Evolutionary conservation across 2,888 invertebrate species (phyloP).

Genomic region (Netelia inedita): DNA sequence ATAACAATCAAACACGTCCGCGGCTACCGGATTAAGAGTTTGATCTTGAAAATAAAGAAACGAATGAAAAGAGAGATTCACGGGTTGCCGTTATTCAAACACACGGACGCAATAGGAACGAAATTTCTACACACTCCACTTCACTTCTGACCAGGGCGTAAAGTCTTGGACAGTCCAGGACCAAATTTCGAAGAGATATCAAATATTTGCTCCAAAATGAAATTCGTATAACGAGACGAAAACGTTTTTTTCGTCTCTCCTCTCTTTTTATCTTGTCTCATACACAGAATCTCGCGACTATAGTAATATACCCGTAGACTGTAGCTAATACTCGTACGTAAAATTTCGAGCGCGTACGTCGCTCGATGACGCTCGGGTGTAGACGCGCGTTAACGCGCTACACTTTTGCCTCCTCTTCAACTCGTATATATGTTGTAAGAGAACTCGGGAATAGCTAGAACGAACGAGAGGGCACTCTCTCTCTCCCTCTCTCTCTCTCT

Average conservation of each 20-base stretch:
- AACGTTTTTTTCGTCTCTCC: not conserved
- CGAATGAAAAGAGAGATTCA: constrained; percentile 37
- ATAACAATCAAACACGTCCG: not conserved
- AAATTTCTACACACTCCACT: constrained; percentile 26
- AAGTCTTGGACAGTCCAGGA: not conserved
- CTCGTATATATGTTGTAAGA: constrained; percentile 12
- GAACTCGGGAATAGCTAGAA: constrained; percentile 1
- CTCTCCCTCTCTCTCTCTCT: not conserved
- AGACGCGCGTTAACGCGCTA: constrained; percentile 20
- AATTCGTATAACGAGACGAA: constrained; percentile 10
- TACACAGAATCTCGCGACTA: not conserved
- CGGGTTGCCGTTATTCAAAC: constrained; percentile 61
- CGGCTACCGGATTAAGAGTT: not conserved
- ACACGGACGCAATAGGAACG: constrained; percentile 30
- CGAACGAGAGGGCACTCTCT: constrained; percentile 4
- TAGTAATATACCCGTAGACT: not conserved
- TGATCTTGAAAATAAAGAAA: constrained; percentile 8
- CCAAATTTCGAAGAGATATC: constrained; percentile 33
- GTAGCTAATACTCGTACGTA: not conserved
- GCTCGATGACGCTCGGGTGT: constrained; percentile 1
- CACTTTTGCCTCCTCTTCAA: not conserved
- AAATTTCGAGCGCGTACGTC: not conserved
- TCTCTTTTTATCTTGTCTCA: not conserved
- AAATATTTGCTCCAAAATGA: constrained; percentile 38
- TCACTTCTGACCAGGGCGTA: not conserved